These are phyloP conservation scores for Drosophila nasuta DNA, from an alignment of 1,140 invertebrate species.

Conservation along the genomic window DNA sequence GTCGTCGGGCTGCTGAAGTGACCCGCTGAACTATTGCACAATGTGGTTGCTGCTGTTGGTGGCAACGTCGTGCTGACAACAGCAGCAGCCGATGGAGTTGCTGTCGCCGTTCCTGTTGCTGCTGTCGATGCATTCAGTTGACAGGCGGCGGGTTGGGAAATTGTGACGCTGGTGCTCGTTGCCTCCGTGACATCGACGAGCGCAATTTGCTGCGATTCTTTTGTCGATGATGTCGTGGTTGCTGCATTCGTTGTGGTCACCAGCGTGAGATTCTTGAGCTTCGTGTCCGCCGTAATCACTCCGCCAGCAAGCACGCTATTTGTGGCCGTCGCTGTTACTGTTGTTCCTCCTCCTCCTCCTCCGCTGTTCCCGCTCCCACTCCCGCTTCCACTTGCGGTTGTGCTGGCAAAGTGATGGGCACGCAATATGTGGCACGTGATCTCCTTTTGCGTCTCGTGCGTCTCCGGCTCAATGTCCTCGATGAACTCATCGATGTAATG, in stretches of 20 bases:
- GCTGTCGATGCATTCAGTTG: constrained; percentile 54
- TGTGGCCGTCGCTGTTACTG: constrained; percentile 10
- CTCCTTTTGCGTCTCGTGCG: background rate
- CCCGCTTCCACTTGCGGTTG: background rate
- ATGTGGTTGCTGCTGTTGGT: background rate
- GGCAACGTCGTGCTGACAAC: constrained; percentile 17
- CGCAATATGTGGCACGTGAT: background rate
- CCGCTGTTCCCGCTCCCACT: too few species aligned
- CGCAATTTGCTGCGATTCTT: constrained; percentile 50
- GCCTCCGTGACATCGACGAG: constrained; percentile 72
- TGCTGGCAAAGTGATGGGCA: constrained; percentile 38
- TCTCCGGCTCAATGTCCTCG: constrained; percentile 69
- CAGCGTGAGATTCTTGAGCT: constrained; percentile 79
- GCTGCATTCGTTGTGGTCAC: constrained; percentile 58
- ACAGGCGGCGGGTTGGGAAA: constrained; percentile 48
- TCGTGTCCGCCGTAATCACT: constrained; percentile 53
- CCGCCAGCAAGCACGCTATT: constrained; percentile 61
- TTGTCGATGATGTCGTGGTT: constrained; percentile 28
- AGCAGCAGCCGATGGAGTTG: background rate
- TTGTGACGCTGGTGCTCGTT: constrained; percentile 73
- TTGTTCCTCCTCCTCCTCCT: too few species aligned
- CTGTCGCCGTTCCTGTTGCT: constrained; percentile 20
- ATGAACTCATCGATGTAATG: constrained; percentile 77
- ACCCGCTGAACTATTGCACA: constrained; percentile 34
- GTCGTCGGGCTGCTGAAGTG: constrained; percentile 49